Conservation (phyloP, 2,113 vertebrate genomes). For the Scolopax mira region DNA sequence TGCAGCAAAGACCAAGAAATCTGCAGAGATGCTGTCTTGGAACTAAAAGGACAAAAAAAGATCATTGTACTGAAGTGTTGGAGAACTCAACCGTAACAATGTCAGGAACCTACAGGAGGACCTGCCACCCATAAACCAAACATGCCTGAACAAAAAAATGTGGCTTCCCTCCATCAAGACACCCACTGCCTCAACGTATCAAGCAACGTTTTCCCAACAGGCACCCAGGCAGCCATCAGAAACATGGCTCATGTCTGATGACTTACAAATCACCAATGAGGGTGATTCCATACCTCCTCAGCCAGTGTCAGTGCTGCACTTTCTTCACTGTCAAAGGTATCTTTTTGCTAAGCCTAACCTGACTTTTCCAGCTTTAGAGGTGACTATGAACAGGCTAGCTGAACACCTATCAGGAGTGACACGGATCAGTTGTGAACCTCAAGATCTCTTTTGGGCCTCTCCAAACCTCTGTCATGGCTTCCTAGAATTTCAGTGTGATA, state of each 20-base stretch:
- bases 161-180: not conserved
- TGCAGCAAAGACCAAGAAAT: not conserved
- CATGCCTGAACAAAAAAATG: not conserved
- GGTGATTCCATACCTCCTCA: not conserved
- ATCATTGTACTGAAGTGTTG: not conserved
- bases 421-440: not conserved
- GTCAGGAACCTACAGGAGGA: not conserved
- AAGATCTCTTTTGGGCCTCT: not conserved
- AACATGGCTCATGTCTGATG: not conserved
- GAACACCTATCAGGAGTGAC: not conserved
- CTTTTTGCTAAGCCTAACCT: not conserved
- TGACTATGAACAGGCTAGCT: not conserved
- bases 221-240: not conserved
- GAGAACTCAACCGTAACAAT: not conserved
- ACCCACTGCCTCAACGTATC: accelerated
- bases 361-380: not conserved
- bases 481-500: not conserved
- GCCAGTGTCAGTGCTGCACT: not conserved
- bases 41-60: not conserved
- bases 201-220: not conserved
- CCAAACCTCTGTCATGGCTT: not conserved
- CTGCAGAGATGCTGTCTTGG: not conserved
- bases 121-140: not conserved
- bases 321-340: not conserved
- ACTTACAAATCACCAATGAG: not conserved